Base-by-base conservation (phyloP, 2,113 vertebrate genomes). In the Dipodomys spectabilis region DNA sequence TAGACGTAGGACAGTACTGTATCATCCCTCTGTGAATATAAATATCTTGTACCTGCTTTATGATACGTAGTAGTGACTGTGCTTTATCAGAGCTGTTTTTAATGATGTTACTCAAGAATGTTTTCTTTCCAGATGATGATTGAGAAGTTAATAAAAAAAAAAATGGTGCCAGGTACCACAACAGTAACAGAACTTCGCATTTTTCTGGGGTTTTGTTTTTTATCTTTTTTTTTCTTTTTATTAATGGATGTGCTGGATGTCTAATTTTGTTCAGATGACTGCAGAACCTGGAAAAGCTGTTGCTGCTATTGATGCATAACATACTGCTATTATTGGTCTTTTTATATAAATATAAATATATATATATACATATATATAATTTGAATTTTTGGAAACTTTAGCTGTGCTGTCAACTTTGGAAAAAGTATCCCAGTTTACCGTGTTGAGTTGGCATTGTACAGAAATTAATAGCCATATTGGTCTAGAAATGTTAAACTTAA, bases 391-490 rank as follows among this genome's bases (percentile, higher is more conserved):
- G 97, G 96, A 97, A 98, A 98, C 97, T 97, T 97, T 98, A 98
- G 98, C 98, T 98, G 98, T 98, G 98, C 98, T 98, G 98, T 98
- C 98, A 98, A 98, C 97, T 98, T 98, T 97, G 97, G 97, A 97
- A 98, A 87, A 98, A 98, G 97, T 98, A 97, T 98, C 98, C 98
- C 98, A 98, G 98, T 98, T 98, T 98, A 98, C 97, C 92, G 97
- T 98, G 96, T 97, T 95, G 97, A 97, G 98, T 98, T 98, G 98
- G 98, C 98, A 98, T 98, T 98, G 98, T 98, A 98, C 98, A 98
- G 98, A 98, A 98, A 98, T 98, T 98, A 98, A 98, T 98, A 98
- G 98, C 98, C 98, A 98, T 98, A 98, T 98, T 98, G 98, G 97
- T 98, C 98, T 98, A 98, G 98, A 98, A 98, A 98, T 86, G 96